Percentiles rank a stretch among this genome's conserved stretches.
phyloP scores from a whole-genome alignment of 2,797 vertebrate genomes.

The Pyrocephalus nanus region DNA sequence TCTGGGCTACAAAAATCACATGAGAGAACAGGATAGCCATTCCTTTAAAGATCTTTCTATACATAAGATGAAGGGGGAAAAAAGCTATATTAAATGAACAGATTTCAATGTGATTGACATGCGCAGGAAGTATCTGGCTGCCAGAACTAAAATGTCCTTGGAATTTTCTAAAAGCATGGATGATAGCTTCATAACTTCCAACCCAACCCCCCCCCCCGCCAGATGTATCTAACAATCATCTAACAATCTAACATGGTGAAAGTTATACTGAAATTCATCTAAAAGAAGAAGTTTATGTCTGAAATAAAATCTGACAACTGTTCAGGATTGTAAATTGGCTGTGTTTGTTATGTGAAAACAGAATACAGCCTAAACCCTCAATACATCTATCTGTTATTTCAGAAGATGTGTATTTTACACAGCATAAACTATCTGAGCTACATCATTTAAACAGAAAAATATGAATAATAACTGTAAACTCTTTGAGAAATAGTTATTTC shows the following conservation, averaged over 20 bases:
- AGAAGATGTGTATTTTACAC: background rate
- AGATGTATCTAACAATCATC: background rate
- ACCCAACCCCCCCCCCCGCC: background rate
- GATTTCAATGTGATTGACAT: background rate
- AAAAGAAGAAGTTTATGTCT: conserved; percentile 3
- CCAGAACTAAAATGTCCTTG: background rate
- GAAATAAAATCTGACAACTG: conserved; percentile 35
- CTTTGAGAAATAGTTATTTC: background rate
- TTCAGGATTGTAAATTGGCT: background rate
- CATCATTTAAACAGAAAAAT: background rate
- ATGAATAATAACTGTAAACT: background rate
- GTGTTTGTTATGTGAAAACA: background rate
- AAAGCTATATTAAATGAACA: background rate
- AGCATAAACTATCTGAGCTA: background rate
- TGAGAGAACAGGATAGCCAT: background rate
- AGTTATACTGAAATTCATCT: background rate
- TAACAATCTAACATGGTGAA: background rate
- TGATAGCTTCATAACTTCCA: background rate
- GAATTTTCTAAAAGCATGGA: background rate
- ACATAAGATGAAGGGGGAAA: background rate
- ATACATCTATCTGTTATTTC: background rate
- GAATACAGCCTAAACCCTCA: background rate
- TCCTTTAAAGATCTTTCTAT: background rate
- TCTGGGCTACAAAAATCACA: background rate
- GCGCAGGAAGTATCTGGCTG: background rate